Percentiles rank a stretch among this genome's conserved stretches.
These are phyloP conservation scores for Tinamus major DNA, from an alignment of 2,797 vertebrate genomes.

Conservation along the genomic window DNA sequence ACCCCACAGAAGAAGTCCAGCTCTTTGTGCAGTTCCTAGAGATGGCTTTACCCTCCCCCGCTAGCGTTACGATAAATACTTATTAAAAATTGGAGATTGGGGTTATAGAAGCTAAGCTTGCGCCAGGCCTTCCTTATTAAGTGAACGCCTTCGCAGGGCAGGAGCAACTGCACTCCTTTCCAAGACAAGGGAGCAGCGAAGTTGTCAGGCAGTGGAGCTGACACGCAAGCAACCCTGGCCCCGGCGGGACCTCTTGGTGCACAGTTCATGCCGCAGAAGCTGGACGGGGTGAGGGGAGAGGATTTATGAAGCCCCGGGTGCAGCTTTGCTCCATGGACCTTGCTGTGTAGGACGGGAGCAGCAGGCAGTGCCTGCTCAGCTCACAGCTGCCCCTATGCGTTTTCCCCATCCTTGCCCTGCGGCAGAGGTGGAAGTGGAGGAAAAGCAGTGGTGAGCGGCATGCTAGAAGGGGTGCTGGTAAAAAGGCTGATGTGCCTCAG, in stretches of 20 bases:
- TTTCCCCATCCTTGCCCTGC: background rate
- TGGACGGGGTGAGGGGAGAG: too few relatives aligned
- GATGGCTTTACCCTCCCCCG: background rate
- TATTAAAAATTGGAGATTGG: rapidly evolving
- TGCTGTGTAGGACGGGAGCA: too few relatives aligned
- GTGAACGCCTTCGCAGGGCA: rapidly evolving
- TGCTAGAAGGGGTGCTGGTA: too few relatives aligned
- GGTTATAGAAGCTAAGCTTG: background rate
- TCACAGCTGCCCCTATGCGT: too few relatives aligned
- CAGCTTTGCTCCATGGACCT: too few relatives aligned
- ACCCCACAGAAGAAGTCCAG: background rate
- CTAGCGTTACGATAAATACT: background rate
- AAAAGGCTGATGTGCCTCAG: background rate
- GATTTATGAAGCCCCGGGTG: background rate
- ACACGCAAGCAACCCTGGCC: rapidly evolving
- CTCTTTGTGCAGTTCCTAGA: background rate
- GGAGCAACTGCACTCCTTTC: background rate
- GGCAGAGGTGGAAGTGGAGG: background rate
- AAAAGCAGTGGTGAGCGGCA: too few relatives aligned
- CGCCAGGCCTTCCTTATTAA: background rate
- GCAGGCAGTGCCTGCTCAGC: too few relatives aligned
- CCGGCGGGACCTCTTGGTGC: too few relatives aligned
- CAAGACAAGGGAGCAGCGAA: background rate
- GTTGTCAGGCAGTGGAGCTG: rapidly evolving
- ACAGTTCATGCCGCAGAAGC: too few relatives aligned